phyloP scores from a whole-genome alignment of 2,888 invertebrate species.

The Philhelius pedissequus region DNA sequence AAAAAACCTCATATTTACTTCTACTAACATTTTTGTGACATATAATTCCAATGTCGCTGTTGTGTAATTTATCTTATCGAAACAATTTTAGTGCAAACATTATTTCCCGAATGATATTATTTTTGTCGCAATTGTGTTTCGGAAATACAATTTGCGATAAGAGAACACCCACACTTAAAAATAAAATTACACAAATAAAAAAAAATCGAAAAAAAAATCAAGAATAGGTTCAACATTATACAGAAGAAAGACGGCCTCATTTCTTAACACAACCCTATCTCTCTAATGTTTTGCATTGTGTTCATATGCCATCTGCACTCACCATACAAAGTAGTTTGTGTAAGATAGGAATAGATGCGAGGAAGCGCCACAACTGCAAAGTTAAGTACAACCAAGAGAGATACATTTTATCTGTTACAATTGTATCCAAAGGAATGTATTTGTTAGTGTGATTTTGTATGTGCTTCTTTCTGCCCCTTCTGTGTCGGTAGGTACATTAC shows the following conservation, averaged over 20 bases:
- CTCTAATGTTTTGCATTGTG: slow-evolving; percentile 37
- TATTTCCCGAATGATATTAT: slow-evolving; percentile 26
- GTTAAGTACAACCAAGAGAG: slow-evolving; percentile 43
- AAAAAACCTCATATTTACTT: neutral
- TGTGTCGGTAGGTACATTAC: neutral
- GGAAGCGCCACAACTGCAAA: slow-evolving; percentile 48
- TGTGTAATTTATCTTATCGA: slow-evolving; percentile 48
- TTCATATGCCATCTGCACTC: slow-evolving; percentile 62
- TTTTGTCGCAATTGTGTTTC: slow-evolving; percentile 13
- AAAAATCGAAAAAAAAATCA: neutral
- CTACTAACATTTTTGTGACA: neutral
- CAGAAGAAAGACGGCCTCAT: slow-evolving; percentile 29
- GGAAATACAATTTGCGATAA: slow-evolving; percentile 60
- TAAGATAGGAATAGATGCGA: neutral
- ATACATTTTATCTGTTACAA: slow-evolving; percentile 58
- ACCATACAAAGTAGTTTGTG: slow-evolving; percentile 23
- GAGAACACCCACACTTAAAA: slow-evolving; percentile 31
- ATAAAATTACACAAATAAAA: neutral
- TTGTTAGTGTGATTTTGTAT: neutral
- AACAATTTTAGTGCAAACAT: slow-evolving; percentile 48
- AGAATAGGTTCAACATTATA: neutral
- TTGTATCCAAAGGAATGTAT: slow-evolving; percentile 42
- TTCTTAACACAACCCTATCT: slow-evolving; percentile 44
- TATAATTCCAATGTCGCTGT: neutral
- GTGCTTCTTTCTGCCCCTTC: neutral